Evolutionary conservation across 2,888 invertebrate genomes (phyloP).

Genomic region (Girardia tigrina): DNA sequence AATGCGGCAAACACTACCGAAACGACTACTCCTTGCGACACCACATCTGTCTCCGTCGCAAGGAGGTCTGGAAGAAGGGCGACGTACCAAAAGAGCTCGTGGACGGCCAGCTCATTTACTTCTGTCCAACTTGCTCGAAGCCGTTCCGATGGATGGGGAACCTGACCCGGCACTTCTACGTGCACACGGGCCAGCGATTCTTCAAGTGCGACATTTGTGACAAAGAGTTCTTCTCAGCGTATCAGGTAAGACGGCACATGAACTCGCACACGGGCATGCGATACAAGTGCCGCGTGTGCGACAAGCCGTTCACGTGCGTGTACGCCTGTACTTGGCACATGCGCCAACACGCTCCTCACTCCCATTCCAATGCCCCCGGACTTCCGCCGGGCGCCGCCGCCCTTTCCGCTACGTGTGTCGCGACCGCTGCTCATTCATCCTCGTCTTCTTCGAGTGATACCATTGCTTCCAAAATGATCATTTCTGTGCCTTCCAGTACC

Average conservation of each 20-base stretch:
- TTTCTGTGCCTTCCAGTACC: no score
- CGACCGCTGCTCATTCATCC: no score
- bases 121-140: conserved; percentile 35
- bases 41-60: conserved; percentile 36
- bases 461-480: no score
- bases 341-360: conserved; percentile 35
- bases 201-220: conserved; percentile 36
- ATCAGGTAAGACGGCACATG: conserved; percentile 37
- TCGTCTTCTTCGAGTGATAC: no score
- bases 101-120: conserved; percentile 36
- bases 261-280: conserved; percentile 36
- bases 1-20: conserved; percentile 36
- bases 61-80: conserved; percentile 36
- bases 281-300: conserved; percentile 35
- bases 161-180: conserved; percentile 35
- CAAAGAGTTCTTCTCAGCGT: conserved; percentile 37
- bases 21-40: conserved; percentile 35
- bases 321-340: conserved; percentile 37
- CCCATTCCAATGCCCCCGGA: no score
- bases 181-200: conserved; percentile 37
- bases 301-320: conserved; percentile 37
- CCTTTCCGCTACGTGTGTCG: no score
- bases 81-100: conserved; percentile 33
- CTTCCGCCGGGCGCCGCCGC: no score
- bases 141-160: conserved; percentile 37